A percentile compares a stretch with the other conserved stretches of the same genome.
Evolutionary conservation across 2,113 vertebrate genomes (phyloP).

Genomic region (Anhinga rufa): DNA sequence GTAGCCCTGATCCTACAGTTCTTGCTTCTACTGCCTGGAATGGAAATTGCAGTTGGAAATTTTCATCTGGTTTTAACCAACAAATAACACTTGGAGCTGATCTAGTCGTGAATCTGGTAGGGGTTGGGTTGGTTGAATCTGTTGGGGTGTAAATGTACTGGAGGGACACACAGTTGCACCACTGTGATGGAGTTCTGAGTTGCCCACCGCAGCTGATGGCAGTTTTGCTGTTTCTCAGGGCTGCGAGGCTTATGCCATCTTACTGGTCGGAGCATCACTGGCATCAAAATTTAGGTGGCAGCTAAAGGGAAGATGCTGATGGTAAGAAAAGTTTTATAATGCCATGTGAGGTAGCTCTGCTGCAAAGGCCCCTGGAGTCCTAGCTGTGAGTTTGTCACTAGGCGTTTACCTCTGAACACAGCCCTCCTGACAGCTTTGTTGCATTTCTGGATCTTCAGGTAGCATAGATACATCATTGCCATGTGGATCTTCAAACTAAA

Average conservation of each 20-base stretch:
- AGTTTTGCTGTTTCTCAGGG: neutral
- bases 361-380: neutral
- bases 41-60: neutral
- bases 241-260: neutral
- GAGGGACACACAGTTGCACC: neutral
- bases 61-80: neutral
- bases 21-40: neutral
- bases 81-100: neutral
- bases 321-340: neutral
- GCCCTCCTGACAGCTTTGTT: neutral
- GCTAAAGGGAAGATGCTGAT: neutral
- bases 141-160: neutral
- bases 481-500: rapidly evolving
- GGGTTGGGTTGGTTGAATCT: no score
- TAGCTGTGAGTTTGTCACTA: neutral
- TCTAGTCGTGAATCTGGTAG: neutral
- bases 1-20: neutral
- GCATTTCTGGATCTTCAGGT: neutral
- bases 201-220: neutral
- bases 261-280: rapidly evolving
- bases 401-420: neutral
- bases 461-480: neutral
- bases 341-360: neutral
- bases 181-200: neutral
- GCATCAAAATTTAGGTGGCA: neutral